Percentiles rank a stretch among this genome's conserved stretches.
phyloP scores from a whole-genome alignment of 2,113 vertebrate genomes.

The Anthoscopus minutus region DNA sequence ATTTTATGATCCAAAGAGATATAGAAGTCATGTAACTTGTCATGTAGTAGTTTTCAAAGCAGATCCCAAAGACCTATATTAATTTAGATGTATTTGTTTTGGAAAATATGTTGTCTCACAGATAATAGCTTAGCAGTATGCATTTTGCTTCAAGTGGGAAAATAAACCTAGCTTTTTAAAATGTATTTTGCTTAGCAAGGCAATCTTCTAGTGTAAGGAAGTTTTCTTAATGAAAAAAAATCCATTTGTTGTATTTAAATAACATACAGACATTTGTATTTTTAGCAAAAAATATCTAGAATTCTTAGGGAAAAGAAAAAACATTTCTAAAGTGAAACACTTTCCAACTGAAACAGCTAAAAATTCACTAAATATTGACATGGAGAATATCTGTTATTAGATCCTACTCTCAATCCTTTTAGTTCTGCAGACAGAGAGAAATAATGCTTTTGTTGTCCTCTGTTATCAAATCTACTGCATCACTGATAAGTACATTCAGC shows the following conservation, averaged over 20 bases:
- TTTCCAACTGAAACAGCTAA: not conserved
- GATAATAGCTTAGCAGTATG: not conserved
- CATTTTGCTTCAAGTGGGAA: not conserved
- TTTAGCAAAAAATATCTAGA: not conserved
- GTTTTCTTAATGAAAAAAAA: not conserved
- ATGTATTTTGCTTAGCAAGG: not conserved
- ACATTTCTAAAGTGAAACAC: not conserved
- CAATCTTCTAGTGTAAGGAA: not conserved
- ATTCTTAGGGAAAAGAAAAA: not conserved
- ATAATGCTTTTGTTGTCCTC: not conserved
- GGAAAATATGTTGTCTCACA: not conserved
- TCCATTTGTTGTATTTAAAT: not conserved
- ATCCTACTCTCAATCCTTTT: not conserved
- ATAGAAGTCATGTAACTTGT: not conserved
- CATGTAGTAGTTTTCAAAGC: not conserved
- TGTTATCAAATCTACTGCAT: not conserved
- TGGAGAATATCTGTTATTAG: not conserved
- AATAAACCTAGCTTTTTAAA: not conserved
- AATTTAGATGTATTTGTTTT: not conserved
- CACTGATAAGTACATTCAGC: not conserved
- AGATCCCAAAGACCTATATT: not conserved
- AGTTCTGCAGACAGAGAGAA: not conserved
- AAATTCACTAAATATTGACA: not conserved
- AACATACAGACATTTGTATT: accelerated
- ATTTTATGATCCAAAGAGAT: not conserved